phyloP scores from a whole-genome alignment of 2,113 vertebrate genomes.

The Channa maculata region DNA sequence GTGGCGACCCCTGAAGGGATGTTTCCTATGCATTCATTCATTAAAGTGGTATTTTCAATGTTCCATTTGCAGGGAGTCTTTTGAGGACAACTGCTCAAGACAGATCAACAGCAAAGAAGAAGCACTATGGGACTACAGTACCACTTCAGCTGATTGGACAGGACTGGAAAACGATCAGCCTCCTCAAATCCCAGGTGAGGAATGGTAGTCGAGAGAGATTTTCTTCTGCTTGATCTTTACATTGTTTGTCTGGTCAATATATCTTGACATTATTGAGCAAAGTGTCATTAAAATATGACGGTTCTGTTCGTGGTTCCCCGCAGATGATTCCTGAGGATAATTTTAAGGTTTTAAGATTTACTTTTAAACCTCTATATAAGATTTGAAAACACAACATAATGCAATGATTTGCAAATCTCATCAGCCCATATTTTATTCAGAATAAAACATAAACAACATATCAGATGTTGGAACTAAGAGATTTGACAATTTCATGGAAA shows the following conservation, averaged over 20 bases:
- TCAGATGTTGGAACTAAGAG: too few species aligned
- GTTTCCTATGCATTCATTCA: slow-evolving; percentile 18
- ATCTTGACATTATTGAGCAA: neutral
- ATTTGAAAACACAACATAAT: too few species aligned
- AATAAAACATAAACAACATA: too few species aligned
- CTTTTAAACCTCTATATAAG: neutral
- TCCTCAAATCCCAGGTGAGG: slow-evolving; percentile 78
- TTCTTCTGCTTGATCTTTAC: neutral
- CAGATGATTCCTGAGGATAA: neutral
- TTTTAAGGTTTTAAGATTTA: neutral
- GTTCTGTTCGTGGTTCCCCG: neutral
- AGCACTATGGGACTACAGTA: slow-evolving; percentile 81
- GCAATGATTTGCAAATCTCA: too few species aligned
- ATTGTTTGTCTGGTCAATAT: neutral
- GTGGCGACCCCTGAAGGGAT: too few species aligned
- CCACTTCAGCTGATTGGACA: slow-evolving; percentile 85
- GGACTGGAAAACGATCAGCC: slow-evolving; percentile 80
- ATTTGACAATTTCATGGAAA: too few species aligned
- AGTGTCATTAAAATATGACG: neutral
- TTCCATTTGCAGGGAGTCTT: slow-evolving; percentile 51
- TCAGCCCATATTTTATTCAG: too few species aligned
- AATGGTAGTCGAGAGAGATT: neutral
- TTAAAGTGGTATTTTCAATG: slow-evolving; percentile 15
- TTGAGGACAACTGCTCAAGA: slow-evolving; percentile 54
- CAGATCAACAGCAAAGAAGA: slow-evolving; percentile 58